phyloP scores from a whole-genome alignment of 1,140 invertebrate genomes.

The Chironomus striatipennis region DNA sequence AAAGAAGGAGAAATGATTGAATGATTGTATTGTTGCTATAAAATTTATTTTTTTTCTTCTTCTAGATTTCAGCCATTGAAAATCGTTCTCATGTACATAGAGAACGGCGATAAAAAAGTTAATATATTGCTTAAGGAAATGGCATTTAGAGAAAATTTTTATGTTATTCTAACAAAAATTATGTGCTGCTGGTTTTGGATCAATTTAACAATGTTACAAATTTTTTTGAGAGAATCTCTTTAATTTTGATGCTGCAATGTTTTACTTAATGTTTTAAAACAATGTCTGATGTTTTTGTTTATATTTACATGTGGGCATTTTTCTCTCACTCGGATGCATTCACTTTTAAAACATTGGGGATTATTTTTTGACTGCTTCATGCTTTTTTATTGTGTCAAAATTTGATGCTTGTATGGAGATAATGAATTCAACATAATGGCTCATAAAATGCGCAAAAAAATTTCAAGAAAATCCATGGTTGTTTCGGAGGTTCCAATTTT shows the following conservation, averaged over 20 bases:
- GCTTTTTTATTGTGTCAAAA: too few relatives aligned
- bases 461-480: neutral
- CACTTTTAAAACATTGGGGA: neutral
- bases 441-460: neutral
- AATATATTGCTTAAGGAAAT: neutral
- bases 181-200: too few relatives aligned
- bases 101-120: neutral
- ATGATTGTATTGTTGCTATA: neutral
- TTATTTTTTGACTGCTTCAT: neutral
- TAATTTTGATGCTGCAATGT: too few relatives aligned
- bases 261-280: neutral
- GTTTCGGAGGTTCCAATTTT: too few relatives aligned
- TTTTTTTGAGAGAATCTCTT: too few relatives aligned
- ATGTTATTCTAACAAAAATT: too few relatives aligned
- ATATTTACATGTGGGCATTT: neutral
- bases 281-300: slow-evolving; percentile 3
- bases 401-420: neutral
- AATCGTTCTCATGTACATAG: neutral
- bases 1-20: neutral
- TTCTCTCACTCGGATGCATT: neutral
- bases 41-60: neutral
- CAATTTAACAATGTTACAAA: too few relatives aligned
- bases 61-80: neutral
- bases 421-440: neutral
- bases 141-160: too few relatives aligned